Base-by-base conservation (phyloP, 2,888 invertebrate species). In the Dynastes hyllus region DNA sequence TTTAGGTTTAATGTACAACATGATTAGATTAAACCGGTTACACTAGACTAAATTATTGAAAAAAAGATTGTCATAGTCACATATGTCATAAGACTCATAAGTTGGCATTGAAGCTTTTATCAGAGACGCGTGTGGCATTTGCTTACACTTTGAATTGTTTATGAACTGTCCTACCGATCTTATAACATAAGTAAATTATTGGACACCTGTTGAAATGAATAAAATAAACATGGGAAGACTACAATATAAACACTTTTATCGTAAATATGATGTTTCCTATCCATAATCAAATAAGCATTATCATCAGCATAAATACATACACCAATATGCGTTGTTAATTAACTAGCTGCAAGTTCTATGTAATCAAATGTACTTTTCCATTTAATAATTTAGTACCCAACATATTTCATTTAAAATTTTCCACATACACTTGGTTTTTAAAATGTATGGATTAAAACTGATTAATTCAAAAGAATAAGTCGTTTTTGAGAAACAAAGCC, bases 11-110 rank as follows among this genome's bases (percentile, higher is more conserved):
- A 58, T 13, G 22, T 53, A 16, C 11, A 22, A 27, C 27, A 5
- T 61, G 61, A 27, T 61, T 61, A 61, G 61, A 61, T 61, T 29
- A 61, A 61, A 61, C 61, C 61, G 22, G 61, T 61, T 61, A 61
- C 27, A 61, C 61, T 27, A 61, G 27, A 16, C 61, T 27, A 27
- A 61, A 61, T 61, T 61, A 61, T 61, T 61, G 29, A 61, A 27
- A 61, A 16, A 61, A 61, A 61, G 61, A 61, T 2, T 53, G 16
- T 53, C 53, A n/a, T 1, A 51, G 13, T 51, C 51, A 51, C 16
- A 37, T 22, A 22, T 22, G 22, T 22, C 22, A 22, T 22, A 22
- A 22, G 22, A 22, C 22, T 22, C 22, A 22, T 22, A 61, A 9
- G 61, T 29, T 29, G 29, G 61, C 22, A 27, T 61, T 61, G 29